Evolutionary conservation across 2,888 invertebrate species (phyloP).

Genomic region (Acleris holmiana): DNA sequence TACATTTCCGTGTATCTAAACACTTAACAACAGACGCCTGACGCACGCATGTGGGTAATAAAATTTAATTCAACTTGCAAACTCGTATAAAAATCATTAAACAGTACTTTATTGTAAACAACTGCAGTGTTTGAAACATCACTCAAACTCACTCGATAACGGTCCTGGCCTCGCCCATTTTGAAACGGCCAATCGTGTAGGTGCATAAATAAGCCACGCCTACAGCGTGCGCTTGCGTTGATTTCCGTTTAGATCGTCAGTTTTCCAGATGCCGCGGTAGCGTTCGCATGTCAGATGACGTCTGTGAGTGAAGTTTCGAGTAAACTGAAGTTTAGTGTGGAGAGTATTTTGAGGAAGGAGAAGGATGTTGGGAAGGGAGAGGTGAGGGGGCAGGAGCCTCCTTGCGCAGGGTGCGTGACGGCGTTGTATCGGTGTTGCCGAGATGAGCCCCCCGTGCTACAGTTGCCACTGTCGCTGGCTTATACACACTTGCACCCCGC

Average conservation of each 20-base stretch:
- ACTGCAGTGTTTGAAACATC: constrained; percentile 74
- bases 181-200: constrained; percentile 59
- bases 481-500: constrained; percentile 78
- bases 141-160: constrained; percentile 72
- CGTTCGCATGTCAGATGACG: constrained; percentile 64
- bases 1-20: constrained; percentile 11
- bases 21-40: constrained; percentile 54
- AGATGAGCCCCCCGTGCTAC: constrained; percentile 71
- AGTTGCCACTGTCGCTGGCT: constrained; percentile 66
- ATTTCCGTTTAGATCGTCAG: constrained; percentile 59
- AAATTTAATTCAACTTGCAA: constrained; percentile 72
- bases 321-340: constrained; percentile 88
- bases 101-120: constrained; percentile 80
- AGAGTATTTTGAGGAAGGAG: constrained; percentile 80
- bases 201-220: constrained; percentile 65
- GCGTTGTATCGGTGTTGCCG: constrained; percentile 86
- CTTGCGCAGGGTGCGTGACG: constrained; percentile 87
- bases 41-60: constrained; percentile 69
- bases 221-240: constrained; percentile 67
- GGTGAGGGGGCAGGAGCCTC: constrained; percentile 67
- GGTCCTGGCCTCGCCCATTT: constrained; percentile 62
- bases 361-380: constrained; percentile 40
- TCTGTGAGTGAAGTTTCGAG: constrained; percentile 68
- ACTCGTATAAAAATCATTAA: constrained; percentile 81
- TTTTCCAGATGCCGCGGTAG: constrained; percentile 66